These are phyloP conservation scores for rat (Rattus norvegicus) DNA, from an alignment of 2,113 vertebrate genomes.

Conservation along the genomic window DNA sequence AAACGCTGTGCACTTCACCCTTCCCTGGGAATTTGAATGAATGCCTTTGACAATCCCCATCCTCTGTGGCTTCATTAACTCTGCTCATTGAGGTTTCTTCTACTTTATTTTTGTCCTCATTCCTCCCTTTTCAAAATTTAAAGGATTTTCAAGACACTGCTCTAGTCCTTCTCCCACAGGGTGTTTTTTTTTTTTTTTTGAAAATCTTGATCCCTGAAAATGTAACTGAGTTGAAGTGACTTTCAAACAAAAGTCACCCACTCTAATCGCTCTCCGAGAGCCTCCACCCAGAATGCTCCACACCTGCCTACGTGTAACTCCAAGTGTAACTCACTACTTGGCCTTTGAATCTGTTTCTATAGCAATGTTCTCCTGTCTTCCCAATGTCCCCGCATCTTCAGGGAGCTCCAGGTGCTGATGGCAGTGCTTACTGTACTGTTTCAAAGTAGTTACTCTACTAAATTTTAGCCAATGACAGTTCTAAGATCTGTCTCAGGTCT, in stretches of 20 bases:
- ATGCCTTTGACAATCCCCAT: background rate
- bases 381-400: background rate
- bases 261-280: background rate
- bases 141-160: background rate
- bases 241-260: background rate
- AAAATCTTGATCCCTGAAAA: background rate
- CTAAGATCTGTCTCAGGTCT: background rate
- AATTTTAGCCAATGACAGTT: background rate
- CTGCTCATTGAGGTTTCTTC: background rate
- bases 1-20: background rate
- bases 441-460: constrained; percentile 15
- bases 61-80: background rate
- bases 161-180: background rate
- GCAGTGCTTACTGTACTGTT: background rate
- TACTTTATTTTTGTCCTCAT: background rate
- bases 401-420: background rate
- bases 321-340: background rate
- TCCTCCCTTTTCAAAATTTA: background rate
- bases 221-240: background rate
- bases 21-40: background rate
- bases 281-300: background rate
- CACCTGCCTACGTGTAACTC: background rate
- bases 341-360: background rate
- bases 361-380: background rate
- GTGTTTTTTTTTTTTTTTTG: constrained; percentile 35